These are phyloP conservation scores for Verasper variegatus DNA, from an alignment of 2,113 vertebrate genomes.

Conservation along the genomic window DNA sequence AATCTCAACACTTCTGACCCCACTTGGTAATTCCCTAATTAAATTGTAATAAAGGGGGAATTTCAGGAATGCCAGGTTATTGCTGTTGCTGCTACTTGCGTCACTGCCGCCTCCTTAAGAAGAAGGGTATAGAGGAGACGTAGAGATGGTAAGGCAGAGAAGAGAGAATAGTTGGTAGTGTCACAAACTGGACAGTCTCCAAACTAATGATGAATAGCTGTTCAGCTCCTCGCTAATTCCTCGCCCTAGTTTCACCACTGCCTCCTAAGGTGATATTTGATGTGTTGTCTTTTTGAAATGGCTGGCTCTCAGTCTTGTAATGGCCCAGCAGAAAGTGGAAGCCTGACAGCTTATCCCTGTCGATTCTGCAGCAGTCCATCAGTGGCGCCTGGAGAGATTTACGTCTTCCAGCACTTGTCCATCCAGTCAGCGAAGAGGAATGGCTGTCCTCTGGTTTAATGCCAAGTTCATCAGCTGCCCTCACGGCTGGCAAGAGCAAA, in stretches of 20 bases:
- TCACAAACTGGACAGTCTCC: constrained; percentile 55
- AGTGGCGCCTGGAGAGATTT: constrained; percentile 57
- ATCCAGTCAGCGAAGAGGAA: constrained; percentile 65
- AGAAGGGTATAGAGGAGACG: background rate
- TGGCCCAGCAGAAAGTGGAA: constrained; percentile 35
- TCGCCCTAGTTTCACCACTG: constrained; percentile 60
- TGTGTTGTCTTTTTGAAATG: constrained; percentile 70
- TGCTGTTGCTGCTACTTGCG: constrained; percentile 17
- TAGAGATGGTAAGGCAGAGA: constrained; percentile 20
- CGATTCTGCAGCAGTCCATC: constrained; percentile 68
- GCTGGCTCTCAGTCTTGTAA: constrained; percentile 52
- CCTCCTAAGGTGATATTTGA: constrained; percentile 67
- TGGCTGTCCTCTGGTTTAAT: constrained; percentile 63
- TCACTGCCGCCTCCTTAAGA: background rate
- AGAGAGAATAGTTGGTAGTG: constrained; percentile 32
- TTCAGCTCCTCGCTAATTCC: constrained; percentile 63
- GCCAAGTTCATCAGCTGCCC: constrained; percentile 75
- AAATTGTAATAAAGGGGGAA: constrained; percentile 76
- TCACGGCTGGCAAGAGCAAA: constrained; percentile 49
- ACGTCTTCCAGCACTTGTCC: constrained; percentile 68
- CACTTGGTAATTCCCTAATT: constrained; percentile 70
- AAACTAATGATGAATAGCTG: constrained; percentile 70
- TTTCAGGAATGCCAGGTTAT: constrained; percentile 69
- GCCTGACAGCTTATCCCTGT: constrained; percentile 72
- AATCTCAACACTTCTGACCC: constrained; percentile 48